Evolutionary conservation across 2,888 invertebrate species (phyloP).

Genomic region (Conistra vaccinii): DNA sequence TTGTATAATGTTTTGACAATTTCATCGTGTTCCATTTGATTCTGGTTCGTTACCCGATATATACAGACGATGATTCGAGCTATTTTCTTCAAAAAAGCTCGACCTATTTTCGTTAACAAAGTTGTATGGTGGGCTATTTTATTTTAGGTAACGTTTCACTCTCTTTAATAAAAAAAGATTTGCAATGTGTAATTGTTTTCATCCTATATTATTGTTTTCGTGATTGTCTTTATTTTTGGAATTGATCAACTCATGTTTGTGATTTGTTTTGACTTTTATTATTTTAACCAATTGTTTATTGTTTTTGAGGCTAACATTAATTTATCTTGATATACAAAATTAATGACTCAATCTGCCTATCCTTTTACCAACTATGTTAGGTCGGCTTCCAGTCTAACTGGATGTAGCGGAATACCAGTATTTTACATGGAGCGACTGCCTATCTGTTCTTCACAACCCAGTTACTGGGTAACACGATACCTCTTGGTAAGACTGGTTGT

Average conservation of each 20-base stretch:
- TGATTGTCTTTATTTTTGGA: constrained; percentile 13
- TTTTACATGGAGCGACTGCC: too few relatives aligned
- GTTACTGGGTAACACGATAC: too few relatives aligned
- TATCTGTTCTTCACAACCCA: too few relatives aligned
- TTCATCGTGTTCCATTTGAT: constrained; percentile 32
- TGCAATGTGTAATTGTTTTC: constrained; percentile 30
- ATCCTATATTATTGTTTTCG: background rate
- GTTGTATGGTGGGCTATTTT: constrained; percentile 17
- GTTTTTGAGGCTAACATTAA: background rate
- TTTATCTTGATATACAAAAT: background rate
- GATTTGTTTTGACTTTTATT: background rate
- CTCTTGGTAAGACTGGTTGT: too few relatives aligned
- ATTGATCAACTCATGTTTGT: background rate
- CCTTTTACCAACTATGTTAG: too few relatives aligned
- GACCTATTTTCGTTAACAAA: constrained; percentile 38
- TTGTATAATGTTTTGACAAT: constrained; percentile 49
- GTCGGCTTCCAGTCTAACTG: too few relatives aligned
- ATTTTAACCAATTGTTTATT: background rate
- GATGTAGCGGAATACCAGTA: too few relatives aligned
- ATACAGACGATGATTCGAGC: constrained; percentile 48
- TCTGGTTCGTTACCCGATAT: constrained; percentile 57
- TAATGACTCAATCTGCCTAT: too few relatives aligned
- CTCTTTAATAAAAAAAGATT: background rate
- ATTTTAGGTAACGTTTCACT: constrained; percentile 12
- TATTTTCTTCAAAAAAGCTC: constrained; percentile 51